phyloP scores from a whole-genome alignment of 2,888 invertebrate genomes.

The Aethes cnicana region DNA sequence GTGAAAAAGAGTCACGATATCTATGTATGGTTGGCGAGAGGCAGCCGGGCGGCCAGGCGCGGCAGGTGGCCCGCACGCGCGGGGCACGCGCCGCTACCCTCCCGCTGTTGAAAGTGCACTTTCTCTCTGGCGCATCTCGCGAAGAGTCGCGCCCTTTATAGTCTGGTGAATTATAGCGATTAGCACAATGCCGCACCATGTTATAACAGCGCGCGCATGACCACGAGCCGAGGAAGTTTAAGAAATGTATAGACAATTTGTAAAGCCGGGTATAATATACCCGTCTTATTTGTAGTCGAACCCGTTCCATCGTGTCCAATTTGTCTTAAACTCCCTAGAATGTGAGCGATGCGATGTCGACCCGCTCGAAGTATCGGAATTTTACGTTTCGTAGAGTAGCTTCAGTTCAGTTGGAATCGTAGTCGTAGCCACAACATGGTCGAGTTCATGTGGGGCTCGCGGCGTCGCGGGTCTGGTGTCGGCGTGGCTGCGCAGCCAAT shows the following conservation, averaged over 20 bases:
- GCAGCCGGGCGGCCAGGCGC: conserved; percentile 26
- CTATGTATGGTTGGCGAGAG: not conserved
- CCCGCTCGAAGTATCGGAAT: conserved; percentile 14
- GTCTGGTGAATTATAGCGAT: conserved; percentile 25
- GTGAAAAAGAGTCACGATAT: not conserved
- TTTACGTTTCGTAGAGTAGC: conserved; percentile 1
- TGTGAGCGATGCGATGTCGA: conserved; percentile 1
- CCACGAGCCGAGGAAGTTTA: conserved; percentile 21
- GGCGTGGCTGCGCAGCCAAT: conserved; percentile 16
- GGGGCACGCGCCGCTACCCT: conserved; percentile 36
- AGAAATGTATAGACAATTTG: conserved; percentile 26
- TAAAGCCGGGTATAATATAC: conserved; percentile 18
- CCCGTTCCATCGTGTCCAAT: conserved; percentile 20
- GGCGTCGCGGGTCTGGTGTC: conserved; percentile 24
- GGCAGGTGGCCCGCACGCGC: conserved; percentile 36
- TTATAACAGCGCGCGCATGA: conserved; percentile 14
- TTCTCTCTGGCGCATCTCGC: conserved; percentile 29
- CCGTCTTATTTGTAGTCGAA: conserved; percentile 13
- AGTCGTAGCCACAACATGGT: conserved; percentile 31
- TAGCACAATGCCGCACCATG: conserved; percentile 20
- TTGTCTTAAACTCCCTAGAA: conserved; percentile 23
- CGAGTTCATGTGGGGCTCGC: conserved; percentile 22
- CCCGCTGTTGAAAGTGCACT: conserved; percentile 31
- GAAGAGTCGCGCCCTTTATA: conserved; percentile 22
- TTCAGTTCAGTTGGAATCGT: not conserved